Evolutionary conservation across 1,140 invertebrate species (phyloP), one percentile per base, ranked within the genome.

Genomic region (Arion vulgaris): DNA sequence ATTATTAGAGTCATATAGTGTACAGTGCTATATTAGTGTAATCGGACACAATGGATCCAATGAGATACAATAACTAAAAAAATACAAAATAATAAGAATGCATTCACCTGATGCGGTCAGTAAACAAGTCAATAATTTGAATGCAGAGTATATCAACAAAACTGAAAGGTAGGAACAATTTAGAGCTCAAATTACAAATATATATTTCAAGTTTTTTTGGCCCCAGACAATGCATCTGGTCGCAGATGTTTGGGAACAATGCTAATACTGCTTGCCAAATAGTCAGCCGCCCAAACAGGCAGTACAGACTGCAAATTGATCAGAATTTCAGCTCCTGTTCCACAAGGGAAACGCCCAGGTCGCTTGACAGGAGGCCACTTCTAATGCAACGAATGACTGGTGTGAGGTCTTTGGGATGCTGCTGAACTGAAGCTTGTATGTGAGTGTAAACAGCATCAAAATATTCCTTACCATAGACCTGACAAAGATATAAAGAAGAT

Each of bases 241-340:
- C 75, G 62, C 15, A 87, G 41, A 41, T 83, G 84, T 81, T 85
- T 87, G 19, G 89, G 88, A 72, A 90, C 82, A n/a, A 90, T 77
- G 26, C 85, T 85, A 41, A 90, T 85, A 2, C 81, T 69, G 28
- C 69, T 78, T 2, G 87, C 87, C 2, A 91, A 39, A 83, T 86
- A 90, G 82, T 92, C 91, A 13, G 87, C 87, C 15, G 91, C 38
- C 89, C 90, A 91, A 0, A 90, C 87, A 2, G 91, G 91, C 62
- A 91, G 82, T n/a, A 92, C 78, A 0, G 88, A 84, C 69, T 88
- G 89, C 28, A 91, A 28, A 26, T 74, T 88, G 51, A 90, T 85
- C 15, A 92, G 19, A 39, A 89, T 81, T 51, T 90, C 90, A 17
- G 88, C 91, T 2, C 90, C 90, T 5, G 85, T 86, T 17, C 89